Evolutionary conservation across 2,113 vertebrate genomes (phyloP).

Genomic region (Dermatemys mawii): DNA sequence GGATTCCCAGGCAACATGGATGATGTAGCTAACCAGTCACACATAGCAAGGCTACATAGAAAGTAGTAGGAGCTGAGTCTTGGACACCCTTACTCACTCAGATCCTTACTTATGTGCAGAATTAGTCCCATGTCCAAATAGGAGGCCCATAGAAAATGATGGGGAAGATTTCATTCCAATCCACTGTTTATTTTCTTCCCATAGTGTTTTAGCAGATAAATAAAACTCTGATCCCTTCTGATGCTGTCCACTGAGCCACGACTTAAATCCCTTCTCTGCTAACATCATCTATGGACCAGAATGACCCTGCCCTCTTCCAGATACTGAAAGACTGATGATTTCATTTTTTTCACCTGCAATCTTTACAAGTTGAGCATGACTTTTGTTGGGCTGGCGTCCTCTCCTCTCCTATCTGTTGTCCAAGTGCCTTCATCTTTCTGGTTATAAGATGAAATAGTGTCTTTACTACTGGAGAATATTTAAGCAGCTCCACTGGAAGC

Average conservation of each 20-base stretch:
- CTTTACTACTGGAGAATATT: not conserved
- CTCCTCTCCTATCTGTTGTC: accelerated
- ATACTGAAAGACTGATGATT: not conserved
- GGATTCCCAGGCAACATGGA: not conserved
- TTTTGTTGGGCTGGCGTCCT: not conserved
- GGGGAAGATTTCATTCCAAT: not conserved
- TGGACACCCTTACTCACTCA: not conserved
- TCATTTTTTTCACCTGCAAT: not conserved
- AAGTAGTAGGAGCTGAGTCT: not conserved
- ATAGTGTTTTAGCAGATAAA: not conserved
- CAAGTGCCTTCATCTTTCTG: not conserved
- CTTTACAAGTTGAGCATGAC: not conserved
- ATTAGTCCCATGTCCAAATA: not conserved
- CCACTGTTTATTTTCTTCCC: not conserved
- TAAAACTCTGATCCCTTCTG: not conserved
- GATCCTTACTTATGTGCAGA: not conserved
- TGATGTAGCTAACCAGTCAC: not conserved
- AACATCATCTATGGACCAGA: not conserved
- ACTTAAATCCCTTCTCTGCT: not conserved
- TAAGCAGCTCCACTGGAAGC: not conserved
- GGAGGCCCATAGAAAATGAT: not conserved
- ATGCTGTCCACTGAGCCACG: not conserved
- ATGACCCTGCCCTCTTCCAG: not conserved
- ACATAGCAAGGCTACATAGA: not conserved
- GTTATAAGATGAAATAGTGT: not conserved